Percentiles rank a stretch among this genome's conserved stretches.
These are phyloP conservation scores for Aradophagus sp. DNA, from an alignment of 1,140 invertebrate genomes.

Conservation along the genomic window DNA sequence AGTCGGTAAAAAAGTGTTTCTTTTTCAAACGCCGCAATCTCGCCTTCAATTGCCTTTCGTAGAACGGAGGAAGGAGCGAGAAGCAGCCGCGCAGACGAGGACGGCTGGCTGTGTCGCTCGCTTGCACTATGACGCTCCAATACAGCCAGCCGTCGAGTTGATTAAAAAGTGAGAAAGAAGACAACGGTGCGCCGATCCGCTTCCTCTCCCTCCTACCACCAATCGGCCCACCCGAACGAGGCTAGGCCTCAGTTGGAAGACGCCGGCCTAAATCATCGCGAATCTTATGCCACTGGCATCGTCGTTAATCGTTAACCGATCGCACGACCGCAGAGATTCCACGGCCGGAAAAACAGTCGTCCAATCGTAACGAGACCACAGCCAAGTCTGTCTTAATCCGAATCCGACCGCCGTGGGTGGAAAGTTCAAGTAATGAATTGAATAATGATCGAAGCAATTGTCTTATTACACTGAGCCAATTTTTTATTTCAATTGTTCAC, in stretches of 20 bases:
- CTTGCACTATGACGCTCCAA: neutral
- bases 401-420: too few species aligned
- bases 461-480: too few species aligned
- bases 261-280: conserved; percentile 46
- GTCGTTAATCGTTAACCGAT: conserved; percentile 44
- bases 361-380: too few species aligned
- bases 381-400: too few species aligned
- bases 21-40: conserved; percentile 57
- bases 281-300: conserved; percentile 45
- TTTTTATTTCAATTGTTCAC: too few species aligned
- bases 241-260: conserved; percentile 49
- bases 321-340: too few species aligned
- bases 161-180: conserved; percentile 45
- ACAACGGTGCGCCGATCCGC: conserved; percentile 2
- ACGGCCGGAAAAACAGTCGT: too few species aligned
- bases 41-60: conserved; percentile 59
- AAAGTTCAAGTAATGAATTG: too few species aligned
- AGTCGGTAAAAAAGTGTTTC: conserved; percentile 52
- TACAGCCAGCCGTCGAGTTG: conserved; percentile 18
- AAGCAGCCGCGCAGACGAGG: conserved; percentile 27
- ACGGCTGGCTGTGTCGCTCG: too few species aligned
- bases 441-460: too few species aligned
- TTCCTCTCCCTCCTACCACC: neutral
- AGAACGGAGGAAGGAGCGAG: conserved; percentile 45
- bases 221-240: too few species aligned